phyloP scores from a whole-genome alignment of 1,140 invertebrate genomes.

The Akabosia matsudoensis region DNA sequence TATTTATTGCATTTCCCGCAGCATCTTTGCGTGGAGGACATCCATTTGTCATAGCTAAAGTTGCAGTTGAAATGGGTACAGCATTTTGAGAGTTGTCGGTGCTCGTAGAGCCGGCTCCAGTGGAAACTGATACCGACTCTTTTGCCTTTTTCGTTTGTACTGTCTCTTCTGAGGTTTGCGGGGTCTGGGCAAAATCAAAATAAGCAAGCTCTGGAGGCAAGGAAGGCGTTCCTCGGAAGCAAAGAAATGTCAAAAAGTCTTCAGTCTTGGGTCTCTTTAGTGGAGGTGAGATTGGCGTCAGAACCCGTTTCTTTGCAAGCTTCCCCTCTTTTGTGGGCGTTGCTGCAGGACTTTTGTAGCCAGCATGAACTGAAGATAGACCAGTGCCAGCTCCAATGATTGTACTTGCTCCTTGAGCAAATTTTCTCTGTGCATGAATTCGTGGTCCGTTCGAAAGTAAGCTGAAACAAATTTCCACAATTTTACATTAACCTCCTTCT shows the following conservation, averaged over 20 bases:
- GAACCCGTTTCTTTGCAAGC: constrained; percentile 50
- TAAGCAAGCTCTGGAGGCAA: constrained; percentile 71
- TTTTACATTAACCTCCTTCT: not conserved
- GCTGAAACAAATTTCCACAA: not conserved
- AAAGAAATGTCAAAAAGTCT: constrained; percentile 85
- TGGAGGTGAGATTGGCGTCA: constrained; percentile 55
- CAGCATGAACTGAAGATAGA: constrained; percentile 24
- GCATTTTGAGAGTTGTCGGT: constrained; percentile 39
- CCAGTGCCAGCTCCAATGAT: not conserved
- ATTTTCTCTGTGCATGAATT: constrained; percentile 85
- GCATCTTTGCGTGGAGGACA: constrained; percentile 4
- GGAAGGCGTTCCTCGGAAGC: constrained; percentile 72
- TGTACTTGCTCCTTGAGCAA: constrained; percentile 69
- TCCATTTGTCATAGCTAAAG: no score
- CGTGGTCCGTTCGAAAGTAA: constrained; percentile 24
- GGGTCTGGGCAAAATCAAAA: constrained; percentile 60
- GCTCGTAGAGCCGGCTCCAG: constrained; percentile 37
- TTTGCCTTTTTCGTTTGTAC: constrained; percentile 33
- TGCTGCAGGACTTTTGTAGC: constrained; percentile 56
- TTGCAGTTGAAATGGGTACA: not conserved
- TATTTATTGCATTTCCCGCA: not conserved
- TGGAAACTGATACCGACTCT: constrained; percentile 28
- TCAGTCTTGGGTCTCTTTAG: constrained; percentile 78
- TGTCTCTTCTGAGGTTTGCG: constrained; percentile 51
- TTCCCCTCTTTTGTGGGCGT: constrained; percentile 57